Evolutionary conservation across 2,888 invertebrate genomes (phyloP).

Genomic region (Diaphora mendica): DNA sequence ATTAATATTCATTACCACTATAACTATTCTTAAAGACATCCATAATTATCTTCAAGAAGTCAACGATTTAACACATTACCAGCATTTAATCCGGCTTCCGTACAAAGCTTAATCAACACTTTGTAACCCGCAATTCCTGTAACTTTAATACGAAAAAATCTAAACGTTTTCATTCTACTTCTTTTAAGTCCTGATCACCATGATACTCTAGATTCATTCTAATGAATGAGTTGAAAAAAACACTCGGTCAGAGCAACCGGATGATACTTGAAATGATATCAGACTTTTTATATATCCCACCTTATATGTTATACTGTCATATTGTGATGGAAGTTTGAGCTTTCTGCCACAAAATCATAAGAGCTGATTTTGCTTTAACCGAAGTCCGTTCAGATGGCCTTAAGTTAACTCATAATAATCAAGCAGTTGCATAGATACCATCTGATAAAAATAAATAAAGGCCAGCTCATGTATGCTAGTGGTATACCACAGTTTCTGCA

Average conservation of each 20-base stretch:
- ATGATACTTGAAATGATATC: constrained; percentile 22
- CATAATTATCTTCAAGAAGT: background rate
- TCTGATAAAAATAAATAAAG: constrained; percentile 9
- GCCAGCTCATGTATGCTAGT: background rate
- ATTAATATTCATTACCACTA: background rate
- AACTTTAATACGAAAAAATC: constrained; percentile 21
- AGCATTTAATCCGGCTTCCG: constrained; percentile 18
- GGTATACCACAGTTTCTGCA: background rate
- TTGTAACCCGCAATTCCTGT: constrained; percentile 19
- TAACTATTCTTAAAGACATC: background rate
- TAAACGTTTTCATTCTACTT: constrained; percentile 22
- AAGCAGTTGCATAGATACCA: background rate
- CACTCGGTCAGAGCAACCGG: constrained; percentile 12
- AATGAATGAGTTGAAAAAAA: constrained; percentile 37
- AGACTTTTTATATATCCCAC: constrained; percentile 32
- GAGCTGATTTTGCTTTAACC: background rate
- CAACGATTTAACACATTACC: constrained; percentile 5
- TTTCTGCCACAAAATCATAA: background rate
- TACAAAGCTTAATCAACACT: constrained; percentile 9
- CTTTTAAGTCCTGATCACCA: constrained; percentile 31
- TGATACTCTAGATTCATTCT: constrained; percentile 31
- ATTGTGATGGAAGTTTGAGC: constrained; percentile 7
- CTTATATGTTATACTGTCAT: constrained; percentile 16
- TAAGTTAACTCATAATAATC: background rate
- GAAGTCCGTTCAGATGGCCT: background rate